phyloP scores from a whole-genome alignment of 2,797 vertebrate genomes.

The Steatocranus sp. region DNA sequence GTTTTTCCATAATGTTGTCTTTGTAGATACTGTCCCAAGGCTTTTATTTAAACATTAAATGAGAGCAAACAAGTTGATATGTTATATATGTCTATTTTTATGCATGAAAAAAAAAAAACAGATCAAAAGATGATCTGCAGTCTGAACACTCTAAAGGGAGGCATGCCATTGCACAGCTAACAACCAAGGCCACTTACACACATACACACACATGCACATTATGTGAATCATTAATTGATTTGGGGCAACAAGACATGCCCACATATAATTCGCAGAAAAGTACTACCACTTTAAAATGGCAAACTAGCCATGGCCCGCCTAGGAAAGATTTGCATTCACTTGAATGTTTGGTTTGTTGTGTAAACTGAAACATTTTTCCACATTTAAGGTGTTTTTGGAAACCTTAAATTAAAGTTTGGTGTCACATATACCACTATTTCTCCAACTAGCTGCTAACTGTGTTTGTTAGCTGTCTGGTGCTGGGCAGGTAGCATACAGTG shows the following conservation, averaged over 20 bases:
- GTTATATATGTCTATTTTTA: background rate
- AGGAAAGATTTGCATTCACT: background rate
- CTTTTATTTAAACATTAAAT: slow-evolving; percentile 14
- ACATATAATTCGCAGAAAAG: background rate
- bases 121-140: slow-evolving; percentile 17
- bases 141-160: background rate
- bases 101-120: background rate
- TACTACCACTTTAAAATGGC: background rate
- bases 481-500: background rate
- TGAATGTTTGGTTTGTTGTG: background rate
- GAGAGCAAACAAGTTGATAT: slow-evolving; percentile 9
- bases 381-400: background rate
- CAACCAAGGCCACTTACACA: background rate
- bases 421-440: background rate
- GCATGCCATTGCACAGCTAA: background rate
- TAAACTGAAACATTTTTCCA: background rate
- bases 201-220: background rate
- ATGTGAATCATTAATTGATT: background rate
- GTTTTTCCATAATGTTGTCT: background rate
- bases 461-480: background rate
- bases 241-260: background rate
- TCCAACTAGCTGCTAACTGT: background rate
- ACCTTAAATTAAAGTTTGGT: background rate
- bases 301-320: background rate
- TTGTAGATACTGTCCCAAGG: background rate